phyloP scores from a whole-genome alignment of 2,888 invertebrate genomes.

The Mesopsocus fuscifrons region DNA sequence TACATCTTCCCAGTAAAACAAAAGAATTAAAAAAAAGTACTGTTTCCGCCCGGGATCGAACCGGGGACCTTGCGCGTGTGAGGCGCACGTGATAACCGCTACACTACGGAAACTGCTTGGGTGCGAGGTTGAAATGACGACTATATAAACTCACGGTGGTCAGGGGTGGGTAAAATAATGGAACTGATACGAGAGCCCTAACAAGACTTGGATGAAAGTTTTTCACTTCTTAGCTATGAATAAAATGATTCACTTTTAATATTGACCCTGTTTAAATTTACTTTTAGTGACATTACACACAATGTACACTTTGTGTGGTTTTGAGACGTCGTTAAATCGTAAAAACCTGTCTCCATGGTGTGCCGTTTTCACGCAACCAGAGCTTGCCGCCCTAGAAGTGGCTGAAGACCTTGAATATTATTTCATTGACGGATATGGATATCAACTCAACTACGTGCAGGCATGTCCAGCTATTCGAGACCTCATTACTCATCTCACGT shows the following conservation, averaged over 20 bases:
- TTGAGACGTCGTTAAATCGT: constrained; percentile 60
- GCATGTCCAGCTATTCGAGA: constrained; percentile 56
- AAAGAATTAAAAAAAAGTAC: constrained; percentile 1
- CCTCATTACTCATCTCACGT: constrained; percentile 50
- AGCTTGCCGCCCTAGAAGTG: constrained; percentile 47
- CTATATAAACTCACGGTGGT: too few relatives aligned
- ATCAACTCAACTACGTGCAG: constrained; percentile 47
- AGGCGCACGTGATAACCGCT: constrained; percentile 11
- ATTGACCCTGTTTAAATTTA: too few relatives aligned
- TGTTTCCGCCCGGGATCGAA: constrained; percentile 11
- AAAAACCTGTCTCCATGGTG: constrained; percentile 61
- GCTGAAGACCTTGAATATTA: constrained; percentile 58
- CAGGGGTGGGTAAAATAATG: too few relatives aligned
- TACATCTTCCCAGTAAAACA: too few relatives aligned
- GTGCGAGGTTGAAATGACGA: neutral
- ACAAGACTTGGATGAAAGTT: too few relatives aligned
- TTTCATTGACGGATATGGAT: constrained; percentile 67
- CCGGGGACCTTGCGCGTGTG: constrained; percentile 11
- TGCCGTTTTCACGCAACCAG: constrained; percentile 39
- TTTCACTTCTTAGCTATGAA: too few relatives aligned
- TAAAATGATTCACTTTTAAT: too few relatives aligned
- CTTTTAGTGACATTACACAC: constrained; percentile 19
- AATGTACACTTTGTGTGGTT: constrained; percentile 57
- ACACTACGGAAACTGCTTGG: constrained; percentile 7
- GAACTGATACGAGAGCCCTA: too few relatives aligned